Evolutionary conservation across 23 tunicate species (phyloP).

Genomic region (Botrylloides violaceus): DNA sequence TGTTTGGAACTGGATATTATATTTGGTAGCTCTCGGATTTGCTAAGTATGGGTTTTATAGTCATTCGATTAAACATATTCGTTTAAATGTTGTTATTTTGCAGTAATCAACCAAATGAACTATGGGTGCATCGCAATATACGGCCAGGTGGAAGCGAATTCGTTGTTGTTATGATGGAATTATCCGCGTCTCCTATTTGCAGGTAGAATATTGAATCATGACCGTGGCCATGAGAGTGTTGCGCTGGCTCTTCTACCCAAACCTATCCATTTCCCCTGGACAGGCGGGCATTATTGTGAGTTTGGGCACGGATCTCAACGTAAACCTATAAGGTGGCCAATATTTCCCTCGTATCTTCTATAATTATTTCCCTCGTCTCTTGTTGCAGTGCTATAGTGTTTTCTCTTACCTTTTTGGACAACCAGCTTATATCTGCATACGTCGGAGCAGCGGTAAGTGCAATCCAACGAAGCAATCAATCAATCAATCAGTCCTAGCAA

Average conservation of each 20-base stretch:
- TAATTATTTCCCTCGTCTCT: too few species aligned
- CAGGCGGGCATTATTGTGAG: too few species aligned
- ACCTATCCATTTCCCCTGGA: too few species aligned
- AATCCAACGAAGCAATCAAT: too few species aligned
- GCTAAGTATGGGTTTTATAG: background rate
- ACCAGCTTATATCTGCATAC: background rate
- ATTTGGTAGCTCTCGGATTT: background rate
- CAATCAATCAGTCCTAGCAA: too few species aligned
- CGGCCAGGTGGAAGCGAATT: background rate
- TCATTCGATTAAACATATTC: background rate
- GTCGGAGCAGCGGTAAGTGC: background rate
- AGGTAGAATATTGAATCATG: background rate
- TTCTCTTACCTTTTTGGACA: background rate
- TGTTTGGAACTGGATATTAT: background rate
- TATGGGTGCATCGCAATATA: background rate
- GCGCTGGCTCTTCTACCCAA: background rate
- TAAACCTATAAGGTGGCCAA: too few species aligned
- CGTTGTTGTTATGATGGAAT: background rate
- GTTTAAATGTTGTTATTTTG: background rate
- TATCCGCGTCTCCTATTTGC: background rate
- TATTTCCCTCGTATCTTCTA: too few species aligned
- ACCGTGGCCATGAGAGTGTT: background rate
- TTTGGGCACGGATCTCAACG: too few species aligned
- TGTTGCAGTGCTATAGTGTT: background rate
- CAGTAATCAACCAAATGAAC: background rate